phyloP scores from a whole-genome alignment of 2,888 invertebrate species.

The Cabera pusaria region DNA sequence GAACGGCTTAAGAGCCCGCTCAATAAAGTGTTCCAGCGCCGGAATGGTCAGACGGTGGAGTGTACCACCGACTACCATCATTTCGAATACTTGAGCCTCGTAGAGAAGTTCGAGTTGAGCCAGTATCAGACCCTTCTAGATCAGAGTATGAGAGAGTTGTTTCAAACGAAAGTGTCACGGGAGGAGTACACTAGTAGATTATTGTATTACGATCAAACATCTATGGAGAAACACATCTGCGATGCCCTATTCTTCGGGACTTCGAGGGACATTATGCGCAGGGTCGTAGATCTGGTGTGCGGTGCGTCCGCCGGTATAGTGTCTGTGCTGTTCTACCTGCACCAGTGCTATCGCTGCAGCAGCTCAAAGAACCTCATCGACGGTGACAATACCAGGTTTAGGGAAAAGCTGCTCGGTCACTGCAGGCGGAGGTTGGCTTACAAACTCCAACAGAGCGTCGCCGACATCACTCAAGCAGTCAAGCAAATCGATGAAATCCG shows the following conservation, averaged over 20 bases:
- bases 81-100: slow-evolving; percentile 57
- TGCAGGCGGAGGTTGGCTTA: slow-evolving; percentile 56
- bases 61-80: slow-evolving; percentile 57
- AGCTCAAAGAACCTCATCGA: slow-evolving; percentile 60
- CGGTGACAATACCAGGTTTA: slow-evolving; percentile 60
- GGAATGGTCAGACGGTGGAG: slow-evolving; percentile 53
- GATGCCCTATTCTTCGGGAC: slow-evolving; percentile 55
- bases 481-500: slow-evolving; percentile 62
- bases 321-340: slow-evolving; percentile 72
- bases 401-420: slow-evolving; percentile 66
- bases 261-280: slow-evolving; percentile 68
- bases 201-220: slow-evolving; percentile 62
- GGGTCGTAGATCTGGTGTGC: slow-evolving; percentile 62
- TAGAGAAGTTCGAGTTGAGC: slow-evolving; percentile 68
- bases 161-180: slow-evolving; percentile 35
- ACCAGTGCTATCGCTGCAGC: slow-evolving; percentile 66
- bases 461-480: slow-evolving; percentile 55
- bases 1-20: slow-evolving; percentile 36
- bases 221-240: slow-evolving; percentile 69
- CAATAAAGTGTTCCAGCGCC: slow-evolving; percentile 63
- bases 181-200: slow-evolving; percentile 42
- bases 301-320: slow-evolving; percentile 59
- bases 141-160: slow-evolving; percentile 55
- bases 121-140: slow-evolving; percentile 66
- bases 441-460: slow-evolving; percentile 61